A percentile compares a stretch with the other conserved stretches of the same genome.
phyloP scores from a whole-genome alignment of 2,113 vertebrate species.

The Prunella himalayana region DNA sequence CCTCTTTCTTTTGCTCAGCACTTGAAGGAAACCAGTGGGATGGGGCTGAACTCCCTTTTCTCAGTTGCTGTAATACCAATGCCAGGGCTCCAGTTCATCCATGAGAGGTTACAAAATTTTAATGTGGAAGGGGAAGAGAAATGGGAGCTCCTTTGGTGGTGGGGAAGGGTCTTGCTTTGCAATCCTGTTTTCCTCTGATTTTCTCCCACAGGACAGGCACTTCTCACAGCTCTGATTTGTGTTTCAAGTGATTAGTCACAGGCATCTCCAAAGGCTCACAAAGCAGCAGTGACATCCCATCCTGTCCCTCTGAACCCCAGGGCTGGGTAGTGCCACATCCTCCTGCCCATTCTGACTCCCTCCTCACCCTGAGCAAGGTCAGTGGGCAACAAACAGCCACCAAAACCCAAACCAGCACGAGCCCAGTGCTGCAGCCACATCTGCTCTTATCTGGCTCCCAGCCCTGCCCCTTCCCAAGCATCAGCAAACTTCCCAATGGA shows the following conservation, averaged over 20 bases:
- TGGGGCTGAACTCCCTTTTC: background rate
- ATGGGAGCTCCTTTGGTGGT: background rate
- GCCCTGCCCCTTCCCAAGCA: background rate
- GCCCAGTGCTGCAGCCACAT: fast-evolving
- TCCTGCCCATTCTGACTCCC: background rate
- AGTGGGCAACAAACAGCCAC: background rate
- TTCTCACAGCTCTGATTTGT: background rate
- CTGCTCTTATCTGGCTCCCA: background rate
- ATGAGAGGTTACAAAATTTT: background rate
- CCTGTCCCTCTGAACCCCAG: fast-evolving
- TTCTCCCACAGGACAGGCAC: fast-evolving
- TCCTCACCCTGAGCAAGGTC: background rate
- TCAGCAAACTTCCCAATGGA: background rate
- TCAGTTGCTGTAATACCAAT: background rate
- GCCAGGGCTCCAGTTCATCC: background rate
- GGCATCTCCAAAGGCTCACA: background rate
- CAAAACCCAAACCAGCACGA: background rate
- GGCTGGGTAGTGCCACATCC: background rate
- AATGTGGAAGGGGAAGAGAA: background rate
- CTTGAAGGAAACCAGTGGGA: background rate
- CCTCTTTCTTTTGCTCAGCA: background rate
- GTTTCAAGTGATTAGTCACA: background rate
- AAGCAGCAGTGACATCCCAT: background rate
- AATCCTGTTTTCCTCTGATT: background rate
- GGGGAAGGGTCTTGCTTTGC: background rate